Evolutionary conservation across 2,797 vertebrate genomes (phyloP), one percentile per base, ranked within the genome.

Genomic region (Urocyon cinereoargenteus): DNA sequence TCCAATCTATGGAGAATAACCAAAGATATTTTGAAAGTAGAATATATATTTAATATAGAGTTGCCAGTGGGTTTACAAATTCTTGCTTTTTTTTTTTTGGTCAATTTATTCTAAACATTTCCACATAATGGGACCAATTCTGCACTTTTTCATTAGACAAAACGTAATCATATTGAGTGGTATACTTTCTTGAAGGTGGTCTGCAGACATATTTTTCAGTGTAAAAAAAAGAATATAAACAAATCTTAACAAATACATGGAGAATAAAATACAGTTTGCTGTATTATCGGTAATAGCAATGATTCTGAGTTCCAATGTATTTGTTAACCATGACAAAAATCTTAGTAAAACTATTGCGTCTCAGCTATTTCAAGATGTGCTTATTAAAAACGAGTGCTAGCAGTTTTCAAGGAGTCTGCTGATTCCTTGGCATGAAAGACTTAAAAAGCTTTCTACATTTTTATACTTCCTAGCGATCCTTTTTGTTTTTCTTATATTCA

Each of bases 401-500:
- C 73, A 34, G 9, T 88, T 88, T 95, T 45, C 19, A 55, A 82
- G n/a, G 18, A 7, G 16, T 82, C 88, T 68, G 24, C 21, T n/a
- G 53, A 77, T 84, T 96, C 45, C 61, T 31, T 36, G 34, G 5
- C 24, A 28, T 49, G 51, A 91, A 26, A 87, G 36, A 81, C 34
- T 75, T 86, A 51, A 95, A 87, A 87, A 68, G 34, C 68, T 84
- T 55, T 89, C 26, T 51, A 28, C 16, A 6, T 89, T 82, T 96
- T 90, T 87, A 34, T 86, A 51, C 21, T 51, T 93, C 9, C 9
- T 28, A 64, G 26, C 21, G 9, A 87, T 78, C 68, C 18, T 57
- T 78, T 96, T 91, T 40, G 14, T 66, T 77, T 96, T 97, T 72
- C 88, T 91, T 68, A 21, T 18, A 53, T 55, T 51, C 55, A 94